A percentile compares a stretch with the other conserved stretches of the same genome.
phyloP scores from a whole-genome alignment of 1,140 invertebrate species.

The Pomacea maculata region DNA sequence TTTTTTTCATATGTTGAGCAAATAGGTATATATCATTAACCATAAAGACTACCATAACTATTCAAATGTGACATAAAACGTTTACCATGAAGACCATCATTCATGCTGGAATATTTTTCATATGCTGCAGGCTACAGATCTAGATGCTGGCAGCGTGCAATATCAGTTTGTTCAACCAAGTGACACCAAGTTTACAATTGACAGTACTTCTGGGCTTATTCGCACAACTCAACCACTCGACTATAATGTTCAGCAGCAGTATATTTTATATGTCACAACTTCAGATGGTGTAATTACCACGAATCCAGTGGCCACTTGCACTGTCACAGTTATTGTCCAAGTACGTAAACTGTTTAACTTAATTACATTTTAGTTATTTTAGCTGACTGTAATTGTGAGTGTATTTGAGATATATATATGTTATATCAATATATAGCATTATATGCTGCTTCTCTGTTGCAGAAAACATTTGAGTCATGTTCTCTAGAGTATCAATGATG shows the following conservation, averaged over 20 bases:
- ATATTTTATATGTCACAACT: constrained; percentile 14
- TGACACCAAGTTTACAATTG: not conserved
- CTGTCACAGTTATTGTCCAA: constrained; percentile 5
- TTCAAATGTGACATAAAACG: not conserved
- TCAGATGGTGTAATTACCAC: not conserved
- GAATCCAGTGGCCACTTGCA: not conserved
- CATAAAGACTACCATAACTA: not conserved
- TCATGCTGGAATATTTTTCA: not conserved
- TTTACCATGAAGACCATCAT: not conserved
- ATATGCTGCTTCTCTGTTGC: too few species aligned
- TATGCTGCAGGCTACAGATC: not conserved
- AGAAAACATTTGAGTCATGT: too few species aligned
- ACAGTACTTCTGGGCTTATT: not conserved
- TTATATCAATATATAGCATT: too few species aligned
- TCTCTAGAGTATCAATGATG: too few species aligned
- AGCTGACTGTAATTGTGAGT: too few species aligned
- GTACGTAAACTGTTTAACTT: constrained; percentile 3
- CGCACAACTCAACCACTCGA: not conserved
- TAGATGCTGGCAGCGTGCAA: not conserved
- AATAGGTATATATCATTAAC: not conserved
- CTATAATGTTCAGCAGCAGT: not conserved
- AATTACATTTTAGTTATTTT: not conserved
- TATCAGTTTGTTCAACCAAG: constrained; percentile 1
- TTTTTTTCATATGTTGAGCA: too few species aligned
- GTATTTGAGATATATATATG: too few species aligned